Evolutionary conservation across 1,140 invertebrate genomes (phyloP).

Genomic region (Macrocentrus cingulum): DNA sequence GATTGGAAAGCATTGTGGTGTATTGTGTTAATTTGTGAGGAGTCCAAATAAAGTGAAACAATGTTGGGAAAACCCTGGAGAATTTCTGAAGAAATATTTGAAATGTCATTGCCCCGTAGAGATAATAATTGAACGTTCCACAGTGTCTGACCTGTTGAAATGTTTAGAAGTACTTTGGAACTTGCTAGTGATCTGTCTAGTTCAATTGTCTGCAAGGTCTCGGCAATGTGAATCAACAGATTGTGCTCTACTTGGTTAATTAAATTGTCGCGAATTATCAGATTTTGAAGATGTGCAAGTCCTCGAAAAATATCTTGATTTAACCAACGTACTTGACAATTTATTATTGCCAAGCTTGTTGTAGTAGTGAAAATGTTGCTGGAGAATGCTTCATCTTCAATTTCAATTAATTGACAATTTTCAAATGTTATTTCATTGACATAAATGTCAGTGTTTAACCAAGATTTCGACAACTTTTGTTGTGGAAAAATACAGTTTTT

Average conservation of each 20-base stretch:
- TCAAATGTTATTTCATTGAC: constrained; percentile 1
- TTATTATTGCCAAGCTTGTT: neutral
- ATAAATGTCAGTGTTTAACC: too few species aligned
- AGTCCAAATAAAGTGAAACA: constrained; percentile 15
- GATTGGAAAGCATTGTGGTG: constrained; percentile 4
- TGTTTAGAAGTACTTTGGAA: constrained; percentile 15
- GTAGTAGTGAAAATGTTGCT: neutral
- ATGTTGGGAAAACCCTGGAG: constrained; percentile 16
- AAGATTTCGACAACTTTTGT: constrained; percentile 8
- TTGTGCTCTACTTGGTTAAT: neutral
- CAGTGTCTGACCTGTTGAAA: constrained; percentile 2
- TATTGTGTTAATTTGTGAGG: constrained; percentile 6
- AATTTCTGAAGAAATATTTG: neutral
- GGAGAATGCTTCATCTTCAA: constrained; percentile 13
- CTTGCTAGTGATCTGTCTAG: constrained; percentile 11
- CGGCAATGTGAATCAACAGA: constrained; percentile 9
- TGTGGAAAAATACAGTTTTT: constrained; percentile 10
- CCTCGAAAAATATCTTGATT: constrained; percentile 14
- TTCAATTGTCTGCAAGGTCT: constrained; percentile 16
- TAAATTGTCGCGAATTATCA: constrained; percentile 18
- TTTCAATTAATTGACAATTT: constrained; percentile 7
- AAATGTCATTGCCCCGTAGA: constrained; percentile 21
- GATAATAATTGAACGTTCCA: constrained; percentile 20
- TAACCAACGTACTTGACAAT: constrained; percentile 4
- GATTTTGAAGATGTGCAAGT: constrained; percentile 14